Base-by-base conservation (phyloP, 2,888 invertebrate genomes). In the Mythimna impura region DNA sequence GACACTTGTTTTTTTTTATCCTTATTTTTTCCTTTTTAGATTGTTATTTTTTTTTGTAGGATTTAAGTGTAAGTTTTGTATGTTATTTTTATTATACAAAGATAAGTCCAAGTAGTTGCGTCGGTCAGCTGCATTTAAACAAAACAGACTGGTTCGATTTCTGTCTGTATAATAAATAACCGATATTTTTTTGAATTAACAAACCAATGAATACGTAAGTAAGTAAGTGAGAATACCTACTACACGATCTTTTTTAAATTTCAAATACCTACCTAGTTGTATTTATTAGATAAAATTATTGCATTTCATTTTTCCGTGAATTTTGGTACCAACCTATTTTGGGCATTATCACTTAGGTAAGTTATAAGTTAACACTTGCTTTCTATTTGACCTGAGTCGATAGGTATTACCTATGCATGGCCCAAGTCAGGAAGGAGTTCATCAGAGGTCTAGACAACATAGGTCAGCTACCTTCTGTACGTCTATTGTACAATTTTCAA, bases 381-480 rank as follows among this genome's bases (percentile, higher is more conserved):
- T 78, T 65, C 43, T 61, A 47, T 61, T 66, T 62, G n/a, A 66
- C 40, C 65, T 36, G 20, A 52, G 57, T 62, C 36, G n/a, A 30
- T 30, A n/a, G n/a, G n/a, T n/a, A 52, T 47, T 57, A 30, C 30
- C 3, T 30, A 47, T 50, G 40, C 30, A 50, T n/a, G 54, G n/a
- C 20, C 4, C 9, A 17, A 65, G 25, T 14, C 36, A 71, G 58
- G 54, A 73, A 61, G 34, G 62, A 10, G 20, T 64, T n/a, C 12
- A 20, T 25, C 30, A 17, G 6, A 50, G 40, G 36, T 70, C 57
- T 36, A 57, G 14, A 63, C n/a, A n/a, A 63, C 63, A 63, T 78
- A 64, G 47, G 34, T 72, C 47, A 64, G 30, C 47, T 54, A 63
- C 57, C 54, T 66, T 58, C 63, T 30, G 64, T 47, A n/a, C 20